Evolutionary conservation across 2,888 invertebrate species (phyloP), one percentile per base, ranked within the genome.

Genomic region (Ectemnius cavifrons): DNA sequence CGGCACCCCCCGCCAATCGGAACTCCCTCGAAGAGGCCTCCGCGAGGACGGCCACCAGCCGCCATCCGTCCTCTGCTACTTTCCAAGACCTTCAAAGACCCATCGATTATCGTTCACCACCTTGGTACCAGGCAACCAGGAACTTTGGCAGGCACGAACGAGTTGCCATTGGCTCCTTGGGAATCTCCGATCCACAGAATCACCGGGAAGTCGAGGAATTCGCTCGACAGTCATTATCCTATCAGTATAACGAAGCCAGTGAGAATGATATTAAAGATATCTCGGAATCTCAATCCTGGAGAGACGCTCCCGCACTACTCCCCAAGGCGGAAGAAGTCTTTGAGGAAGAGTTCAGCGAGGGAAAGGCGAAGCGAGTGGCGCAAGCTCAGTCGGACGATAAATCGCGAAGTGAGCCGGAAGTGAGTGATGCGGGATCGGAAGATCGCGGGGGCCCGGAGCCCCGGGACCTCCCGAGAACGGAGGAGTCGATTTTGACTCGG

Each of bases 1-100:
- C 85, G 80, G 85, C 88, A 84, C 87, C 88, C 83, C 86, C 89
- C 85, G 86, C 86, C 84, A 86, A 85, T 84, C 79, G 79, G 77
- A 72, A 80, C 73, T 71, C 76, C 83, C 73, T 81, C 67, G 79
- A 71, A 65, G 67, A 73, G 28, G 77, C 78, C 69, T 75, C 74
- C 63, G 64, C 75, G 75, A 73, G 74, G 79, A 72, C 77, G 73
- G 72, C 37, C 60, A 49, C 73, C 67, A 71, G 73, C 72, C 73
- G 71, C 16, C 75, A 71, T 74, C 77, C 73, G 49, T 67, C 68
- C 69, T 78, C 74, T 74, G 71, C 64, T 74, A 81, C 49, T 71
- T 61, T 74, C 59, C 71, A 63, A 58, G 70, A 65, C 68, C 66
- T 83, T 84, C 67, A 79, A 77, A 71, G 59, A 63, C 62, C 76